Evolutionary conservation across 2,797 vertebrate species (phyloP), one percentile per base, ranked within the genome.

Genomic region (Pseudochaenichthys georgianus): DNA sequence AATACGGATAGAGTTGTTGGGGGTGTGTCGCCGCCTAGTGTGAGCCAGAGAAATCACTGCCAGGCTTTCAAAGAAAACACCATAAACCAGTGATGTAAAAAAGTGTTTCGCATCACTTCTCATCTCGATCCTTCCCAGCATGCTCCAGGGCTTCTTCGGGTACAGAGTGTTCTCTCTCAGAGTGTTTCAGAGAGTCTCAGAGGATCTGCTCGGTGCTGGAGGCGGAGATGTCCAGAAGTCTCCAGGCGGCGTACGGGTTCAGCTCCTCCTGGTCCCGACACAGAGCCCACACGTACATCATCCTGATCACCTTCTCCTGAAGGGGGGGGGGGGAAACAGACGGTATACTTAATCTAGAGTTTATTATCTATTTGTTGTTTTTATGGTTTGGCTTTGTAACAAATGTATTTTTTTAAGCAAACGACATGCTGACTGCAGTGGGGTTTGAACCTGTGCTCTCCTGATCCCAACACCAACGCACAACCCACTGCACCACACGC

Each of bases 231-330:
- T 99, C 98, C 75, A 99, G 90, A 1, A 99, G 93, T 82, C 98
- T 96, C 98, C 98, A 99, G 45, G 98, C 98, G 0, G 95, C 95
- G 0, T 96, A 92, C 0, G 97, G 97, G 91, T 99, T 97, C 48
- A 99, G 96, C 73, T 99, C 98, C 0, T 97, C 96, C 89, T 98
- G 98, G 89, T 99, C 98, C 52, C 97, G 93, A 94, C 98, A 99
- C 13, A 99, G 94, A 0, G 97, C 98, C 98, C 98, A 99, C 65
- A 99, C 97, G 0, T 99, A 97, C 87, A 98, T 95, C 96, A 98
- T 98, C 76, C 96, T 84, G 61, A 98, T 87, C 9, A 99, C 98
- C 91, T 98, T 99, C 13, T 96, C 97, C 98, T 99, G 90, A 0
- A 34, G n/a, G 8, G 5, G 34, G 57, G 42, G 23, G 19, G 54